Percentiles rank a stretch among this genome's conserved stretches.
These are phyloP conservation scores for Phaenicophaeus curvirostris DNA, from an alignment of 2,797 vertebrate genomes.

Conservation along the genomic window DNA sequence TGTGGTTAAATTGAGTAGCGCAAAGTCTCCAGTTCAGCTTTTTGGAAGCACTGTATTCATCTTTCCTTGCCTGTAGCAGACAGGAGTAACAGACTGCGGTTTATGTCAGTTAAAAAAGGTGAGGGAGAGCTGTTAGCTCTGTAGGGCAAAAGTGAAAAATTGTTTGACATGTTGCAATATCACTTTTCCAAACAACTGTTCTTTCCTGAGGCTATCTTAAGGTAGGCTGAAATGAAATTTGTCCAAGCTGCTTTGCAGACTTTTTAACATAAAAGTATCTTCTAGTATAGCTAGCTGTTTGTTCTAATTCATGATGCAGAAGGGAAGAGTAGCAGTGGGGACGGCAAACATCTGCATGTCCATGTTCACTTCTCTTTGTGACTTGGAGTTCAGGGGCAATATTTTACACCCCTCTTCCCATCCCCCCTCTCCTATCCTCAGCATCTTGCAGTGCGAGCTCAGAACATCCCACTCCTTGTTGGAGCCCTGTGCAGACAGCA, in stretches of 20 bases:
- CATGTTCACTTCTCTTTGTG: rapidly evolving
- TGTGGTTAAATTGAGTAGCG: neutral
- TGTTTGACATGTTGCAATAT: neutral
- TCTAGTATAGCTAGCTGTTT: neutral
- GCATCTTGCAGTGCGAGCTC: neutral
- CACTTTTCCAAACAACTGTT: neutral
- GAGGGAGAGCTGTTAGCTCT: neutral
- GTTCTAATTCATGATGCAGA: rapidly evolving
- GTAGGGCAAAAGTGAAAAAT: neutral
- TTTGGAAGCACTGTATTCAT: neutral
- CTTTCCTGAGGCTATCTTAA: neutral
- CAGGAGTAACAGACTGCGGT: neutral
- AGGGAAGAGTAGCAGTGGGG: rapidly evolving
- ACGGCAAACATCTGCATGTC: neutral
- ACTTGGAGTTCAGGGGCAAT: neutral
- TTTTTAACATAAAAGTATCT: neutral
- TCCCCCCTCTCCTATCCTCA: no score
- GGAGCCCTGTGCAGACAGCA: neutral
- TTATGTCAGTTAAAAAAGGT: neutral
- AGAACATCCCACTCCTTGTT: no score
- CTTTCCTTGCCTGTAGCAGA: neutral
- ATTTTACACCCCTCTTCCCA: no score
- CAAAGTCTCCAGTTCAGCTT: neutral
- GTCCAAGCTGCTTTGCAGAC: neutral
- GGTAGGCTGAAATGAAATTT: neutral